Base-by-base conservation (phyloP, 2,888 invertebrate species). In the Heliconius charithonia region DNA sequence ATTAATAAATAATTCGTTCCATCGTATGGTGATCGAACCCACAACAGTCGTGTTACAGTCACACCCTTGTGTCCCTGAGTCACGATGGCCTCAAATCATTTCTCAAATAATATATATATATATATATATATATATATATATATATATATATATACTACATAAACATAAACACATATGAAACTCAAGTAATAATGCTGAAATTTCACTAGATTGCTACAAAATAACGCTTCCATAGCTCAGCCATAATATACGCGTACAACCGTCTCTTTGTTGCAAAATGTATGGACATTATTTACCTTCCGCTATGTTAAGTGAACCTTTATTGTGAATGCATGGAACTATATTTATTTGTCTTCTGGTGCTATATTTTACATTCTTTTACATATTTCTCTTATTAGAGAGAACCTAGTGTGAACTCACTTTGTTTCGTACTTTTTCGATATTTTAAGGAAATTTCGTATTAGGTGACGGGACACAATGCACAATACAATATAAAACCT, bases 221-320 rank as follows among this genome's bases (percentile, higher is more conserved):
- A 71, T 65, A 71, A 71, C 56, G 51, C 62, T 74, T 67, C 25
- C 73, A 67, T 65, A 71, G 70, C 25, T 76, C 76, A 79, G 63
- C 25, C 63, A 76, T 63, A 51, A 51, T 51, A 27, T 51, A 41
- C 79, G 62, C 75, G 67, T 69, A 81, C 80, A 80, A 80, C 74
- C 79, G 77, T 73, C 73, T 75, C 80, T 80, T 81, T 81, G 81
- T 78, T 78, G 76, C 72, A 79, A 81, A 77, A 80, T 80, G 80
- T 79, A 76, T 75, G 74, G 67, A 74, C 81, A 79, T 80, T 81
- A 80, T 81, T 81, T 81, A 78, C 82, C 80, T 82, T 79, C 73
- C 79, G 67, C 77, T 77, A 73, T 76, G 75, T 73, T 81, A 73
- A 77, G 77, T 76, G 69, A 76, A 78, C 67, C 77, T 77, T 78